Evolutionary conservation across 2,113 vertebrate species (phyloP).

Genomic region (Bolborhynchus lineola): DNA sequence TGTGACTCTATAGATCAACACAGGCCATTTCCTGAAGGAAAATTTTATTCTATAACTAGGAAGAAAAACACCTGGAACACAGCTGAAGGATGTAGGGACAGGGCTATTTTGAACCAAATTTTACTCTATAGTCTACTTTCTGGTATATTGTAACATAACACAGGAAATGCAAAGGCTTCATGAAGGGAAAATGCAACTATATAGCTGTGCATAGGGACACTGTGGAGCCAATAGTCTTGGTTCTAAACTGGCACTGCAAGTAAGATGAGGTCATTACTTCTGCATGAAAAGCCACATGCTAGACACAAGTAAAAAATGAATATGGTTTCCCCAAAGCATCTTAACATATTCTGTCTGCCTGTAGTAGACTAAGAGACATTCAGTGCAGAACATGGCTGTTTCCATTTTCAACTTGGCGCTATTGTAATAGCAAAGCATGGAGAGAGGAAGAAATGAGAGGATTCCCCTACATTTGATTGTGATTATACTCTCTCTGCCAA

Average conservation of each 20-base stretch:
- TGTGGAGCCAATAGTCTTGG: neutral
- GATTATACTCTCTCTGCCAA: neutral
- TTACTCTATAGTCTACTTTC: neutral
- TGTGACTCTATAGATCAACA: neutral
- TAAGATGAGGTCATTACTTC: neutral
- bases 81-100: neutral
- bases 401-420: neutral
- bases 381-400: neutral
- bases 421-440: neutral
- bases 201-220: neutral
- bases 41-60: slow-evolving; percentile 28
- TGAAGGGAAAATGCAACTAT: neutral
- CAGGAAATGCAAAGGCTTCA: neutral
- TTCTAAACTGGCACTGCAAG: neutral
- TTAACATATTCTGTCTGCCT: neutral
- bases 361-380: neutral
- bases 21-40: slow-evolving; percentile 25
- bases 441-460: neutral
- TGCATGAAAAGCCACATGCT: neutral
- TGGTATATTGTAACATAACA: neutral
- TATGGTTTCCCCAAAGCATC: neutral
- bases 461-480: neutral
- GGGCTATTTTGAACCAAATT: neutral
- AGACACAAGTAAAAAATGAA: neutral
- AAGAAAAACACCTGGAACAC: slow-evolving; percentile 6